These are phyloP conservation scores for Achlya flavicornis DNA, from an alignment of 2,888 invertebrate species.

Conservation along the genomic window DNA sequence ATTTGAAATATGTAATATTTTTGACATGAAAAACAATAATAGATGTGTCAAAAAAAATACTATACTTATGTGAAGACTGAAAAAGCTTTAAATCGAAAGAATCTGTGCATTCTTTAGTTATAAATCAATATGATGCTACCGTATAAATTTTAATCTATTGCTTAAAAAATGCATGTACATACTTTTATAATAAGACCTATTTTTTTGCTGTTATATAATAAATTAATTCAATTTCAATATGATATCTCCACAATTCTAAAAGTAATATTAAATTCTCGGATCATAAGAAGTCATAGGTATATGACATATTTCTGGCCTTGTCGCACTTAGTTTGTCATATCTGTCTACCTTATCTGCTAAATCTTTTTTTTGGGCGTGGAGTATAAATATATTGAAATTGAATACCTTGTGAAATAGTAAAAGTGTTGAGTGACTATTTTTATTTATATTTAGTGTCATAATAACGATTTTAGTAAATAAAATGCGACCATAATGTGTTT, in stretches of 20 bases:
- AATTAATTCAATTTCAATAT: slow-evolving; percentile 24
- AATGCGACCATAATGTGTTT: neutral
- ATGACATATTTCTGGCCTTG: no score
- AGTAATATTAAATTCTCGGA: no score
- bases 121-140: neutral
- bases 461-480: neutral
- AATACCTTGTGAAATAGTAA: slow-evolving; percentile 37
- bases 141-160: no score
- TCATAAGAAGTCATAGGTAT: no score
- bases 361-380: no score
- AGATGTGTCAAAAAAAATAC: neutral
- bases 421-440: slow-evolving; percentile 43
- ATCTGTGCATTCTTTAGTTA: neutral
- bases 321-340: no score
- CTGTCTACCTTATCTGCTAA: no score
- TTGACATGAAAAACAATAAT: neutral
- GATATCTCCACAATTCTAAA: no score
- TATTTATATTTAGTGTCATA: neutral
- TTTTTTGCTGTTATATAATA: neutral
- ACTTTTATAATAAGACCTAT: neutral
- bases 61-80: neutral
- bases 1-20: neutral
- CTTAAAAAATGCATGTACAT: slow-evolving; percentile 3
- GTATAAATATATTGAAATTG: slow-evolving; percentile 43
- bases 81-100: neutral